phyloP scores from a whole-genome alignment of 2,888 invertebrate species.

The Eulithis testata region DNA sequence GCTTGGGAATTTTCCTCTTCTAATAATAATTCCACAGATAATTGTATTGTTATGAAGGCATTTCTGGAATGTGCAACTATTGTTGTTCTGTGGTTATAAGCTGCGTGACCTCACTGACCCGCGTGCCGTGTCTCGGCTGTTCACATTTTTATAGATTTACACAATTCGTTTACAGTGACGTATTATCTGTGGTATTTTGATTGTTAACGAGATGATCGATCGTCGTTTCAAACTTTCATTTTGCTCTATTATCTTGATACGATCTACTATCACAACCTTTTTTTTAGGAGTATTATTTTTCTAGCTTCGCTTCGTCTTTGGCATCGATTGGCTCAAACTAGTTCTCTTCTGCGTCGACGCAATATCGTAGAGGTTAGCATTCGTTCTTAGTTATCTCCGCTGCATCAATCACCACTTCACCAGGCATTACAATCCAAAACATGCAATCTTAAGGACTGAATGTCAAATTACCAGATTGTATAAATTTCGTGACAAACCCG shows the following conservation, averaged over 20 bases:
- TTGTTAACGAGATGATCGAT: slow-evolving; percentile 28
- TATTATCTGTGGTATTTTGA: slow-evolving; percentile 36
- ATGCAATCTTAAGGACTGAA: slow-evolving; percentile 41
- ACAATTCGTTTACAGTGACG: slow-evolving; percentile 37
- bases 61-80: slow-evolving; percentile 38
- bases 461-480: slow-evolving; percentile 39
- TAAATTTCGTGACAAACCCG: slow-evolving; percentile 35
- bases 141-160: slow-evolving; percentile 47
- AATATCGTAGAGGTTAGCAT: not conserved
- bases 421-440: slow-evolving; percentile 26
- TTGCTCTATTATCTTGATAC: slow-evolving; percentile 6
- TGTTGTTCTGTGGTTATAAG: slow-evolving; percentile 30
- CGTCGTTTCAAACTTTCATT: slow-evolving; percentile 15
- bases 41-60: slow-evolving; percentile 42
- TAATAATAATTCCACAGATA: slow-evolving; percentile 43
- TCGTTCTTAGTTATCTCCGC: not conserved
- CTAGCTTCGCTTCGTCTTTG: not conserved
- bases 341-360: not conserved
- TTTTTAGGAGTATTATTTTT: not conserved
- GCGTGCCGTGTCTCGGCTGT: slow-evolving; percentile 35
- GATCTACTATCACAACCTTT: not conserved
- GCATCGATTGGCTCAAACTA: not conserved
- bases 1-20: slow-evolving; percentile 39
- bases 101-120: slow-evolving; percentile 40
- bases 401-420: slow-evolving; percentile 9